Evolutionary conservation across 1,140 invertebrate genomes (phyloP).

Genomic region (Cryptotermes secundus): DNA sequence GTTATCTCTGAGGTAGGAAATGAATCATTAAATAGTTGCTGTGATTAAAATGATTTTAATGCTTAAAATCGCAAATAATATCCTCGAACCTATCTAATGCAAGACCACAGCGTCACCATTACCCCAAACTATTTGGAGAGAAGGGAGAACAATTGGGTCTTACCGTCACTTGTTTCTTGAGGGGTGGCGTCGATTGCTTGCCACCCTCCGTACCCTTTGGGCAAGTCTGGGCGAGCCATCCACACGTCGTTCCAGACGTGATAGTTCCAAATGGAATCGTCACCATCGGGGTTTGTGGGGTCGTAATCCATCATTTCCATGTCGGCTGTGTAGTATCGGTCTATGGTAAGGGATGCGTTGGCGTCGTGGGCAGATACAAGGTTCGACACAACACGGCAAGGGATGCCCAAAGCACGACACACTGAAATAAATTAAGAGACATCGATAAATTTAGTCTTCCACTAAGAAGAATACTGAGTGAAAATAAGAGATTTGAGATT

Average conservation of each 20-base stretch:
- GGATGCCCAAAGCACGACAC: constrained; percentile 69
- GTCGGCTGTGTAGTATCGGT: constrained; percentile 63
- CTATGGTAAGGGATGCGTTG: constrained; percentile 70
- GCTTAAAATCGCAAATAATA: no score
- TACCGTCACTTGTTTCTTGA: constrained; percentile 62
- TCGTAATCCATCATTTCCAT: constrained; percentile 60
- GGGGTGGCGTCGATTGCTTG: constrained; percentile 74
- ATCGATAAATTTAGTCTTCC: no score
- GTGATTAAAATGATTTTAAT: no score
- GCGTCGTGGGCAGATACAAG: constrained; percentile 72
- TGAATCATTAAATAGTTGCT: no score
- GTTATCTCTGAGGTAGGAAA: no score
- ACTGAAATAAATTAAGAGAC: constrained; percentile 48
- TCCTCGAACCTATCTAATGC: no score
- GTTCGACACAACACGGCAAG: constrained; percentile 68
- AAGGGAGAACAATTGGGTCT: no score
- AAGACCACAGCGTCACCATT: no score
- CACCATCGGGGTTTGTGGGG: constrained; percentile 54
- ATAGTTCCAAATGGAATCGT: constrained; percentile 72
- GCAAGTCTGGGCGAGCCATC: constrained; percentile 70
- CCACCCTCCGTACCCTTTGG: constrained; percentile 69
- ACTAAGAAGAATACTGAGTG: no score
- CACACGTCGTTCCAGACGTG: constrained; percentile 81
- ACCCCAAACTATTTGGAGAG: not conserved
- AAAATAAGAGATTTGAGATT: no score